Evolutionary conservation across 2,888 invertebrate species (phyloP).

Genomic region (Balanococcus diminutus): DNA sequence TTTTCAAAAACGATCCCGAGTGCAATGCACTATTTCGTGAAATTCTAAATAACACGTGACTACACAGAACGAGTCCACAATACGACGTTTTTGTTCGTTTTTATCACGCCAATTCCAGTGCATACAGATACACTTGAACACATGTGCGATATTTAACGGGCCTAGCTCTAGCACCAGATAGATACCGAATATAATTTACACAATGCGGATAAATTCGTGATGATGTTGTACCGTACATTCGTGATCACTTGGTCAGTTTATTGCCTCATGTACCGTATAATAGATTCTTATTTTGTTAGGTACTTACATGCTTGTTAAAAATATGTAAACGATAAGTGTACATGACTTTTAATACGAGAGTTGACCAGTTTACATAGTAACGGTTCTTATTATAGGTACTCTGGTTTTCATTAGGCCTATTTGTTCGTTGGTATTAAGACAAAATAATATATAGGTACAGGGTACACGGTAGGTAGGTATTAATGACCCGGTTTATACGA

Average conservation of each 20-base stretch:
- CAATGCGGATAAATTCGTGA: conserved; percentile 18
- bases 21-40: neutral
- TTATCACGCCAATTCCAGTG: neutral
- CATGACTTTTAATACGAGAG: conserved; percentile 13
- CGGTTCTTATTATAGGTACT: neutral
- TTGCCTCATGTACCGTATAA: conserved; percentile 34
- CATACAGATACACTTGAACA: neutral
- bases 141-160: neutral
- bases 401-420: neutral
- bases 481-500: conserved; percentile 14
- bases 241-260: conserved; percentile 23
- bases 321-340: conserved; percentile 40
- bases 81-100: neutral
- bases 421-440: conserved; percentile 2
- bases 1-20: neutral
- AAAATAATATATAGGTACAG: no score
- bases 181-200: conserved; percentile 34
- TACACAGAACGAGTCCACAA: neutral
- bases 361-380: conserved; percentile 6
- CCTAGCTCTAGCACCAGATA: neutral
- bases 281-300: conserved; percentile 33
- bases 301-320: conserved; percentile 42
- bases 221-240: conserved; percentile 12
- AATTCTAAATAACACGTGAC: neutral
- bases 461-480: neutral